phyloP scores from a whole-genome alignment of 2,113 vertebrate genomes.

The Oostethus manadensis region DNA sequence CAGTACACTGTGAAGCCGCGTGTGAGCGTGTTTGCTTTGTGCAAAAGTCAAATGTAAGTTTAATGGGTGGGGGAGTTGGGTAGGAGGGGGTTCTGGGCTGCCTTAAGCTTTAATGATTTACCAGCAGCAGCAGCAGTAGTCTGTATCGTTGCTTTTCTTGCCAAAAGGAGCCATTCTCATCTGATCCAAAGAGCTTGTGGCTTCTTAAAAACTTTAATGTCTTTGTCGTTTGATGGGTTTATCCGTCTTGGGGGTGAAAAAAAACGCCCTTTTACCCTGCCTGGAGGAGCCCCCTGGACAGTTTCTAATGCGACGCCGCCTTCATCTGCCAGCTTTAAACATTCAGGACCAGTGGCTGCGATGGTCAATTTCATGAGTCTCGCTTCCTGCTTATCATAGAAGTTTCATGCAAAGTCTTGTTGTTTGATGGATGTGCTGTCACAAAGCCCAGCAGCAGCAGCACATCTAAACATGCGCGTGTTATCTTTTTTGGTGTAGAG shows the following conservation, averaged over 20 bases:
- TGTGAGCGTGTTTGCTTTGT: constrained; percentile 7
- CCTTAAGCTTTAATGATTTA: too few species aligned
- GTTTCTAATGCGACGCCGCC: background rate
- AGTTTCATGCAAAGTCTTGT: background rate
- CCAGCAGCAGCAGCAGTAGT: too few species aligned
- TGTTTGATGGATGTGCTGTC: background rate
- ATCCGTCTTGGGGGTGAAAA: constrained; percentile 4
- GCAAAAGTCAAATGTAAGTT: background rate
- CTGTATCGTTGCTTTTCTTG: constrained; percentile 7
- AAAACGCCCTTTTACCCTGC: background rate
- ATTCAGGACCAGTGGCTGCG: background rate
- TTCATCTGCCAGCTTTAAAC: background rate
- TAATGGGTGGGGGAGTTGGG: background rate
- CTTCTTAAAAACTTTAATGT: constrained; percentile 6
- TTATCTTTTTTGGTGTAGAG: background rate
- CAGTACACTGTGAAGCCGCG: background rate
- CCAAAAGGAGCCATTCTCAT: constrained; percentile 1
- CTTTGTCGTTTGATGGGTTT: constrained; percentile 3
- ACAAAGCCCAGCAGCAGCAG: background rate
- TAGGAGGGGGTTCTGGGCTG: too few species aligned
- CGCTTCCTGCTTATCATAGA: background rate
- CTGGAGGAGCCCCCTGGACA: background rate
- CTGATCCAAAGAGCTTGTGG: constrained; percentile 5
- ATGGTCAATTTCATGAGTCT: background rate
- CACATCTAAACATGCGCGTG: background rate